These are phyloP conservation scores for Diploptera punctata DNA, from an alignment of 2,888 invertebrate genomes.

Conservation along the genomic window DNA sequence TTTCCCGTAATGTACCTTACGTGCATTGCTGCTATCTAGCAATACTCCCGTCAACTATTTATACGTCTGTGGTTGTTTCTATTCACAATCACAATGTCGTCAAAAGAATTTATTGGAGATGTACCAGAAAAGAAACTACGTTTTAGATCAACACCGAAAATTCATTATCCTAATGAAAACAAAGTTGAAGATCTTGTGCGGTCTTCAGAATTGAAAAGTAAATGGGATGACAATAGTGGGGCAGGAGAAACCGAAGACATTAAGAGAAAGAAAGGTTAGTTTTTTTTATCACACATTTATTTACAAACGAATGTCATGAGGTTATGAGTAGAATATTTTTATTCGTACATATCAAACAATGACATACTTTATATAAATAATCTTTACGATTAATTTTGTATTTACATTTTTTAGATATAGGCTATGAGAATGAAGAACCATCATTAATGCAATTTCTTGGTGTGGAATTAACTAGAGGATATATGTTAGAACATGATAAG, in stretches of 20 bases:
- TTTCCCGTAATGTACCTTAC: no score
- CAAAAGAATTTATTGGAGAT: conserved; percentile 45
- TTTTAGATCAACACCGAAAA: conserved; percentile 57
- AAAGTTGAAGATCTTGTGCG: conserved; percentile 53
- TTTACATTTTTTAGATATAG: no score
- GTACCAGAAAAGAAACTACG: conserved; percentile 56
- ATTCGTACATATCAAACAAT: no score
- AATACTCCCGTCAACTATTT: not conserved
- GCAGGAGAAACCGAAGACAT: conserved; percentile 17
- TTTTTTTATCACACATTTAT: conserved; percentile 1
- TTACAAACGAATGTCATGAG: not conserved
- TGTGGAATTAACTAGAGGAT: conserved; percentile 90
- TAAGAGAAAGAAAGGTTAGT: conserved; percentile 37
- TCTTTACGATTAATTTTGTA: no score
- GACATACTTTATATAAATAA: no score
- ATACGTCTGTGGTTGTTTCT: not conserved
- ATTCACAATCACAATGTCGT: conserved; percentile 45
- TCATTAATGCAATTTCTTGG: conserved; percentile 69
- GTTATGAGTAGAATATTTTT: no score
- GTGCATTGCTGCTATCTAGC: conserved; percentile 6
- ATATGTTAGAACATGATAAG: conserved; percentile 93
- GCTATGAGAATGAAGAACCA: conserved; percentile 43
- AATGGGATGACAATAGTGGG: conserved; percentile 44
- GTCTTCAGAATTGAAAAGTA: conserved; percentile 47
- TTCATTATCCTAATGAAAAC: conserved; percentile 53